Conservation (phyloP, 2,113 vertebrate genomes). For the Atlantisia rogersi region DNA sequence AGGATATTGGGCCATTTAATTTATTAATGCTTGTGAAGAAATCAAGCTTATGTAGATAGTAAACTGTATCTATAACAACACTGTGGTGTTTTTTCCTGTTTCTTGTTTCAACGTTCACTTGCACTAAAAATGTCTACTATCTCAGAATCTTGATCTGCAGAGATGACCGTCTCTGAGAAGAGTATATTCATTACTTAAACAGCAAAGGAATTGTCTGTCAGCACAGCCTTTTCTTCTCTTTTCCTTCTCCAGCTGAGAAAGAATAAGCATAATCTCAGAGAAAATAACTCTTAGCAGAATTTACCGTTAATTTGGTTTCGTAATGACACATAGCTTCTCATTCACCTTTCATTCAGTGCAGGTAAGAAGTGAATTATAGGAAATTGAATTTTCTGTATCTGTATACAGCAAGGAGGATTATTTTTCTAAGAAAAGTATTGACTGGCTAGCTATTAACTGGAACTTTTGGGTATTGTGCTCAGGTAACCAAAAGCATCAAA, state of each 20-base stretch:
- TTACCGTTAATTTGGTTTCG: conserved; percentile 1
- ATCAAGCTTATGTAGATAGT: not conserved
- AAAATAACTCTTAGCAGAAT: not conserved
- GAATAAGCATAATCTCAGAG: not conserved
- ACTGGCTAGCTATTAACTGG: not conserved
- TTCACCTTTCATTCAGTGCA: not conserved
- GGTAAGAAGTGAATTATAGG: not conserved
- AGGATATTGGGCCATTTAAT: not conserved
- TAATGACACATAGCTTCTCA: not conserved
- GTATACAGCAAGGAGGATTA: not conserved
- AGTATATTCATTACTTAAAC: not conserved
- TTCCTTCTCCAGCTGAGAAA: not conserved
- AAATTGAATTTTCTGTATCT: not conserved
- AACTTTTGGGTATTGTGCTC: not conserved
- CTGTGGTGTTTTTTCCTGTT: rapidly evolving
- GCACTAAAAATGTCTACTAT: not conserved
- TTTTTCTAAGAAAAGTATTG: not conserved
- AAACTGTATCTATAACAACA: not conserved
- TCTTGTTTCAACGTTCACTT: not conserved
- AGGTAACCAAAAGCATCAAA: not conserved
- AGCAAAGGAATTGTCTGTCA: not conserved
- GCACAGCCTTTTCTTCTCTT: not conserved
- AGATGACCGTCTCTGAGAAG: not conserved
- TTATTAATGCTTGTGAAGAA: not conserved
- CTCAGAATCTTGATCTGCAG: not conserved